Evolutionary conservation across 2,113 vertebrate species (phyloP).

Genomic region (Cephalopholis sonnerati): DNA sequence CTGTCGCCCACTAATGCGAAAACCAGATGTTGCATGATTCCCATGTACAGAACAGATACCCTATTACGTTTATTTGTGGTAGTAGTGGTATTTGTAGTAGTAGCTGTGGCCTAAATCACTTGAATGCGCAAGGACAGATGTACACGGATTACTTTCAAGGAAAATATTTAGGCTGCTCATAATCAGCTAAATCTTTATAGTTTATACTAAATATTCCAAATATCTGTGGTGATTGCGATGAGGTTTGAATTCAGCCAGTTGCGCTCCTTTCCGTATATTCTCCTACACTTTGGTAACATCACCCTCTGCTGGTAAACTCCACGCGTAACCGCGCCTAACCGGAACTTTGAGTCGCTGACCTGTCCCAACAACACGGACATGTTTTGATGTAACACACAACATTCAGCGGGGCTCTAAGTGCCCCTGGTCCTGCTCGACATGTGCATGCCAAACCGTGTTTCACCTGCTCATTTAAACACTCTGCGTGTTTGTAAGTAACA

Average conservation of each 20-base stretch:
- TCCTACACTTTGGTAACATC: neutral
- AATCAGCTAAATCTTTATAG: neutral
- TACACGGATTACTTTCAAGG: neutral
- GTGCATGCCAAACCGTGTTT: slow-evolving; percentile 36
- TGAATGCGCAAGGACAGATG: neutral
- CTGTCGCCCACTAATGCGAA: slow-evolving; percentile 60
- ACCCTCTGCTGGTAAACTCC: slow-evolving; percentile 42
- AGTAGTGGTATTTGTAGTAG: neutral
- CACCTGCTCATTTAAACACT: neutral
- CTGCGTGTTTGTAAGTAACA: slow-evolving; percentile 32
- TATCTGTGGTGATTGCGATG: too few species aligned
- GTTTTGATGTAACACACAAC: slow-evolving; percentile 80
- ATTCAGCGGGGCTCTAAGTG: slow-evolving; percentile 23
- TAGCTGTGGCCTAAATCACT: neutral
- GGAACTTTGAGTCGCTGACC: slow-evolving; percentile 44
- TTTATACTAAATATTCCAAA: neutral
- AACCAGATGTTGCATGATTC: slow-evolving; percentile 49
- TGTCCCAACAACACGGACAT: slow-evolving; percentile 33
- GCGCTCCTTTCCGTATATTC: neutral
- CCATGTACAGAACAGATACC: neutral
- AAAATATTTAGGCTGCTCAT: neutral
- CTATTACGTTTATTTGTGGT: neutral
- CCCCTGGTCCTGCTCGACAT: slow-evolving; percentile 34
- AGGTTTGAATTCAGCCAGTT: neutral
- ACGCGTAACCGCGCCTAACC: neutral